phyloP scores from a whole-genome alignment of 2,888 invertebrate species.

The Drosophila prolongata region DNA sequence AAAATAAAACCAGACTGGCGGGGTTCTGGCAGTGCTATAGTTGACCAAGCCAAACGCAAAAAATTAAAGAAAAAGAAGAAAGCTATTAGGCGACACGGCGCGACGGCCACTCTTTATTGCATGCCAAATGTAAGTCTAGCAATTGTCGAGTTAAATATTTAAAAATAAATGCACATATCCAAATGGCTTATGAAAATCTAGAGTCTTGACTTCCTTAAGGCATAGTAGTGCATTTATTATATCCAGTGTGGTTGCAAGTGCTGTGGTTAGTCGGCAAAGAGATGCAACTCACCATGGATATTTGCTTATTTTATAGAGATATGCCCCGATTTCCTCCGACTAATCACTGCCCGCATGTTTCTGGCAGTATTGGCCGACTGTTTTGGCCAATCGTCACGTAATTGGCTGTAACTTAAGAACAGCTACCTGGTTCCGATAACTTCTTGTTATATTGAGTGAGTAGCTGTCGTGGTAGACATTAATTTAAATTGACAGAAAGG shows the following conservation, averaged over 20 bases:
- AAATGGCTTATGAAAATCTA: not conserved
- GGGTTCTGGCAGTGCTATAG: constrained; percentile 17
- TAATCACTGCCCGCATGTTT: not conserved
- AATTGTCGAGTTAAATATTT: constrained; percentile 31
- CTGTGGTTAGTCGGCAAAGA: not conserved
- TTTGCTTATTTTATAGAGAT: not conserved
- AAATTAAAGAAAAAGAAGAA: constrained; percentile 18
- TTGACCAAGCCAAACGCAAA: constrained; percentile 15
- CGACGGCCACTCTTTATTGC: constrained; percentile 25
- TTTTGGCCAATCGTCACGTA: constrained; percentile 67
- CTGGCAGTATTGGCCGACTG: no score
- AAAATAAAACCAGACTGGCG: constrained; percentile 58
- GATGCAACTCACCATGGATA: not conserved
- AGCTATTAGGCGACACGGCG: constrained; percentile 39
- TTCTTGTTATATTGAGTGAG: constrained; percentile 33
- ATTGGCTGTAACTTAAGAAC: constrained; percentile 61
- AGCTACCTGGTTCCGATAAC: constrained; percentile 17
- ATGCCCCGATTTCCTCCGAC: constrained; percentile 15
- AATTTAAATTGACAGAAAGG: constrained; percentile 62
- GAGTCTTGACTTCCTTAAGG: not conserved
- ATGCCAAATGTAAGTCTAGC: constrained; percentile 42
- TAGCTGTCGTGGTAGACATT: constrained; percentile 63
- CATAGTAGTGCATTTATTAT: not conserved
- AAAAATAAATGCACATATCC: not conserved
- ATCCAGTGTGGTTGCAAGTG: not conserved